phyloP scores from a whole-genome alignment of 2,888 invertebrate species.

The Biston stratarius region DNA sequence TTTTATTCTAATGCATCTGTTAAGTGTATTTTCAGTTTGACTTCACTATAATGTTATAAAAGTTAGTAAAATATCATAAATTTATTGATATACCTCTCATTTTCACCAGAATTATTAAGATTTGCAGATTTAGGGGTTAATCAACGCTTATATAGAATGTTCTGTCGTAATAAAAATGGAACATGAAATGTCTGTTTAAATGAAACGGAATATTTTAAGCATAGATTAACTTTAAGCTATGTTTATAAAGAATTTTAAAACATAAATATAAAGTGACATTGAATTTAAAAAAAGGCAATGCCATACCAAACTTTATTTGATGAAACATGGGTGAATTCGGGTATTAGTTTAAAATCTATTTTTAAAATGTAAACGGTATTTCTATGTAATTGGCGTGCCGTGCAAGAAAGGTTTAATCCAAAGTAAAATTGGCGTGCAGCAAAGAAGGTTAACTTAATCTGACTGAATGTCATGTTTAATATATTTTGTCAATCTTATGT shows the following conservation, averaged over 20 bases:
- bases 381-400: background rate
- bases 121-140: background rate
- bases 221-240: too few relatives aligned
- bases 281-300: too few relatives aligned
- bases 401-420: too few relatives aligned
- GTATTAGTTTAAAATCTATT: conserved; percentile 4
- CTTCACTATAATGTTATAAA: background rate
- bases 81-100: background rate
- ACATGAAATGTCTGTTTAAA: too few relatives aligned
- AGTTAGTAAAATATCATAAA: conserved; percentile 3
- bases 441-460: background rate
- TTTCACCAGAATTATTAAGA: background rate
- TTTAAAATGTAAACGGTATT: background rate
- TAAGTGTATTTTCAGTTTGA: background rate
- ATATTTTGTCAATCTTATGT: too few relatives aligned
- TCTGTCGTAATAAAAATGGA: too few relatives aligned
- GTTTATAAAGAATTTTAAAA: background rate
- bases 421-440: too few relatives aligned
- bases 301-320: background rate
- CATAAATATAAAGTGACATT: background rate
- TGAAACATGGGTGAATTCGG: conserved; percentile 3
- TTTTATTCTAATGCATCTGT: too few relatives aligned
- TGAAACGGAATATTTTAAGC: too few relatives aligned
- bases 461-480: too few relatives aligned
- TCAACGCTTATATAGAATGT: too few relatives aligned